Conservation (phyloP, 2,888 invertebrate genomes). For the Ormia ochracea region DNA sequence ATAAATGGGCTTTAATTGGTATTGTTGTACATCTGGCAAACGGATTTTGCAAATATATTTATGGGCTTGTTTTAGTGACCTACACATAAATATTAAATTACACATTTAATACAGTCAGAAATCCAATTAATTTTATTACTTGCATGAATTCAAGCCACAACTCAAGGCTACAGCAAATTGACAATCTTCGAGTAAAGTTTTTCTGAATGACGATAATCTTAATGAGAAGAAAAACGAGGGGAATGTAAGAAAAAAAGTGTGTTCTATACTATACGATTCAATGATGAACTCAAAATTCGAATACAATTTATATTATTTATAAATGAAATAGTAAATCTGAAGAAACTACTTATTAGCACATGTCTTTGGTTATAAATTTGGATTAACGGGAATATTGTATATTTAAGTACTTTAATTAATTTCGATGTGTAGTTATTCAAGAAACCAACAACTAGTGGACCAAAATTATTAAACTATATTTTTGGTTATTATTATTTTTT, state of each 20-base stretch:
- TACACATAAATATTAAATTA: not conserved
- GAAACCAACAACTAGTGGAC: too few species aligned
- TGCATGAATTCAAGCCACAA: slow-evolving; percentile 56
- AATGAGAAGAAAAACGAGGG: not conserved
- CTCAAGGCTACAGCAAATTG: slow-evolving; percentile 38
- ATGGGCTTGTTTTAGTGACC: slow-evolving; percentile 1
- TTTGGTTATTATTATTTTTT: too few species aligned
- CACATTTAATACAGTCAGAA: slow-evolving; percentile 51
- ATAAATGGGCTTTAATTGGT: slow-evolving; percentile 40
- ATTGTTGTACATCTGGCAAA: slow-evolving; percentile 45
- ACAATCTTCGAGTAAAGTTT: slow-evolving; percentile 46
- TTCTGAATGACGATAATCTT: not conserved
- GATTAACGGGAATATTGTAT: slow-evolving; percentile 36
- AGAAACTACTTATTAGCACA: slow-evolving; percentile 36
- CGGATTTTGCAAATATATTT: slow-evolving; percentile 33
- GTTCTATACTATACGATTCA: not conserved
- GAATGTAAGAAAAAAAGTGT: not conserved
- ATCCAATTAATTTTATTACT: slow-evolving; percentile 66
- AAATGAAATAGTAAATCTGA: slow-evolving; percentile 49
- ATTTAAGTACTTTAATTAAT: slow-evolving; percentile 55
- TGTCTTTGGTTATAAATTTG: slow-evolving; percentile 43
- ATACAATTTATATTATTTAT: not conserved
- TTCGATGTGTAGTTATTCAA: slow-evolving; percentile 24
- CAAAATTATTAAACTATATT: too few species aligned
- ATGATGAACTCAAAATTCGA: not conserved